These are phyloP conservation scores for Ascidia mentula DNA, from an alignment of 23 tunicate genomes.

Conservation along the genomic window DNA sequence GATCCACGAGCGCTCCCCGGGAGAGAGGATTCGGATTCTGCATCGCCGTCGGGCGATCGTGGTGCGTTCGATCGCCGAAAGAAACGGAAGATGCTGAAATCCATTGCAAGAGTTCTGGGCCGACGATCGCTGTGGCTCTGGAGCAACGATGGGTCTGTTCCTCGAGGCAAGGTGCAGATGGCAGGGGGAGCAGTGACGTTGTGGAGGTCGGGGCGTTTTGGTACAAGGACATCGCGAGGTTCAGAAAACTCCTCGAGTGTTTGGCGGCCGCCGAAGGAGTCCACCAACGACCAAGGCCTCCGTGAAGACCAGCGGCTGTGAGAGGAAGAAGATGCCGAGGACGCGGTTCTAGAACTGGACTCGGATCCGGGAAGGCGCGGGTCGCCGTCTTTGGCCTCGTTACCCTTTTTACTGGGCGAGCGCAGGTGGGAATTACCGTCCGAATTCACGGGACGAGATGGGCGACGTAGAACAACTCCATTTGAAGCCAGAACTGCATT, in stretches of 20 bases:
- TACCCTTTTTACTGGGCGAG: neutral
- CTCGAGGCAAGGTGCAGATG: constrained; percentile 36
- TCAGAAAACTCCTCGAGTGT: constrained; percentile 39
- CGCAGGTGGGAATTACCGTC: neutral
- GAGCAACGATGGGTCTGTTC: neutral
- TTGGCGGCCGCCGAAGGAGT: constrained; percentile 34
- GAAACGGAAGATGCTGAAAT: constrained; percentile 38
- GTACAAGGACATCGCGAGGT: neutral
- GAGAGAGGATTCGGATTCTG: constrained; percentile 5
- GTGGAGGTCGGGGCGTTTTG: neutral
- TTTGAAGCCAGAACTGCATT: neutral
- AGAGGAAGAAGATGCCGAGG: constrained; percentile 55
- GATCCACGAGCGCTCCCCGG: constrained; percentile 4
- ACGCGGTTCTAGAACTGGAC: constrained; percentile 66
- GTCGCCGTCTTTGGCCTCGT: neutral
- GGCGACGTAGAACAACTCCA: neutral
- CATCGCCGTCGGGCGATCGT: neutral
- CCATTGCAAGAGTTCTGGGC: constrained; percentile 40
- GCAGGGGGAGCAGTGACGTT: constrained; percentile 47
- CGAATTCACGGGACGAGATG: neutral
- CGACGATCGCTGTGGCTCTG: neutral
- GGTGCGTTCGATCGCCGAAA: constrained; percentile 19
- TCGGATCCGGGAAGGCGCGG: constrained; percentile 62
- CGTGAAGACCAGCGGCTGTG: constrained; percentile 26
- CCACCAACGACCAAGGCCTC: constrained; percentile 64